phyloP scores from a whole-genome alignment of 2,113 vertebrate genomes.

The Copsychus sechellarum region DNA sequence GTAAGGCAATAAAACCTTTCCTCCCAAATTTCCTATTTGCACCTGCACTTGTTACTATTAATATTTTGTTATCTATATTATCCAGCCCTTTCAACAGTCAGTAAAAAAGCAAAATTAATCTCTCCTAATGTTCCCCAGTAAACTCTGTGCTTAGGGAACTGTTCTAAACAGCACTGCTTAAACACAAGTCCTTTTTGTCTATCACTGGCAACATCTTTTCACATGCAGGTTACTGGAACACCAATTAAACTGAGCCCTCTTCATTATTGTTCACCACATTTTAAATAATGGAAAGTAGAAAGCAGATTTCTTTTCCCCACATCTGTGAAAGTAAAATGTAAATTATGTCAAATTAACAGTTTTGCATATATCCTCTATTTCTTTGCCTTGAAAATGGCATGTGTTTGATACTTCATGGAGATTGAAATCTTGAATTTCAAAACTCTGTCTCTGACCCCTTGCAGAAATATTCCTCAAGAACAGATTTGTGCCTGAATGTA shows the following conservation, averaged over 20 bases:
- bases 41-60: not conserved
- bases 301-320: not conserved
- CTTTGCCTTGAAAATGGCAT: not conserved
- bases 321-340: not conserved
- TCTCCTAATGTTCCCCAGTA: not conserved
- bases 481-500: not conserved
- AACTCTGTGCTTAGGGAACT: not conserved
- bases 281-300: not conserved
- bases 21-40: not conserved
- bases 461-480: not conserved
- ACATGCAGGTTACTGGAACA: not conserved
- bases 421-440: not conserved
- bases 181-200: not conserved
- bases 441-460: not conserved
- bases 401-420: not conserved
- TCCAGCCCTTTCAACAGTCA: not conserved
- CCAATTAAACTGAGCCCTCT: not conserved
- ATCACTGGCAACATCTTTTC: not conserved
- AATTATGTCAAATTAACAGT: not conserved
- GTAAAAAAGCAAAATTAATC: not conserved
- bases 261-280: not conserved
- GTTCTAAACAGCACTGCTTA: not conserved
- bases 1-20: not conserved
- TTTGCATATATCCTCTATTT: not conserved
- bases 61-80: not conserved